Conservation (phyloP, 1,140 invertebrate genomes). For the Aphidius ervi region DNA sequence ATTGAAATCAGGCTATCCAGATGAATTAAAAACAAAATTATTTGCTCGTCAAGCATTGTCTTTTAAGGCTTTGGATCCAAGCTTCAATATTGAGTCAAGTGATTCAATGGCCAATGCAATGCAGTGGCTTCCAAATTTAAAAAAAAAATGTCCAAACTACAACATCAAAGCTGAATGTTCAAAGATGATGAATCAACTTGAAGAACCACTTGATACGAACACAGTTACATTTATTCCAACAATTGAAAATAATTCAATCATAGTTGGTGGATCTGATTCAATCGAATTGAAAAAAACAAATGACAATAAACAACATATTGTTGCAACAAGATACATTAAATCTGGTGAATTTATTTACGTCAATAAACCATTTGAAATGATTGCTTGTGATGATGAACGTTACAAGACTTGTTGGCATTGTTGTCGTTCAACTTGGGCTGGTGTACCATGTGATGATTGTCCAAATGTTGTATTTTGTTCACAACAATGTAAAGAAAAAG, state of each 20-base stretch:
- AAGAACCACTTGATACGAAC: neutral
- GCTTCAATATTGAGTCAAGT: neutral
- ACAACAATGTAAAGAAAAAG: slow-evolving; percentile 59
- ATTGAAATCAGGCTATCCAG: slow-evolving; percentile 7
- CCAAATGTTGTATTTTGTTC: slow-evolving; percentile 66
- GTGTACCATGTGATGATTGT: slow-evolving; percentile 62
- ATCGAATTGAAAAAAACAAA: slow-evolving; percentile 23
- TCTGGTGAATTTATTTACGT: slow-evolving; percentile 71
- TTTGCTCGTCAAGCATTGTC: slow-evolving; percentile 1
- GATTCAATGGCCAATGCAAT: neutral
- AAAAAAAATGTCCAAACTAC: too few relatives aligned
- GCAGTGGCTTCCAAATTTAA: too few relatives aligned
- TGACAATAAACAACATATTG: slow-evolving; percentile 60
- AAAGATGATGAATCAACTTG: neutral
- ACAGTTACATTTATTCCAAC: slow-evolving; percentile 6
- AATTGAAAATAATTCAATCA: slow-evolving; percentile 1
- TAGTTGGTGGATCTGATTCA: slow-evolving; percentile 9
- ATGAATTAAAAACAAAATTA: slow-evolving; percentile 11
- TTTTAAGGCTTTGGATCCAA: neutral
- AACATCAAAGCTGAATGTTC: too few relatives aligned
- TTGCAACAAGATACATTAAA: slow-evolving; percentile 59
- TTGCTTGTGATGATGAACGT: slow-evolving; percentile 59
- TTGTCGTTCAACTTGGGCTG: slow-evolving; percentile 57
- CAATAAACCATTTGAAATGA: slow-evolving; percentile 69
- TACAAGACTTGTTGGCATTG: slow-evolving; percentile 71